Evolutionary conservation across 2,797 vertebrate genomes (phyloP).

Genomic region (Poecilia picta): DNA sequence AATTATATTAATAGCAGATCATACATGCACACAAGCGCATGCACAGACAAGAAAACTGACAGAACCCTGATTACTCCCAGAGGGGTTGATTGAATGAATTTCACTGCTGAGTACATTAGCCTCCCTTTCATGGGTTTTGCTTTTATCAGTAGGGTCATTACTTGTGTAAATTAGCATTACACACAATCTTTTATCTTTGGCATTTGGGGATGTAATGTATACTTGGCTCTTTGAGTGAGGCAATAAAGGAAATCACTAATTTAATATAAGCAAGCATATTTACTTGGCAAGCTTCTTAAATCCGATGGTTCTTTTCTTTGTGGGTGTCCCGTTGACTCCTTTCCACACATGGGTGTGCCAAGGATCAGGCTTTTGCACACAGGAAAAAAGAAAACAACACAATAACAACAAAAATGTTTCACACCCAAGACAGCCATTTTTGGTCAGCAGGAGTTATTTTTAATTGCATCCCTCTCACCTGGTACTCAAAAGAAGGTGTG

Average conservation of each 20-base stretch:
- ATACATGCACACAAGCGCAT: conserved; percentile 18
- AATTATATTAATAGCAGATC: conserved; percentile 75
- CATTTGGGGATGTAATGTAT: conserved; percentile 13
- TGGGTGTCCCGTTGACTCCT: conserved; percentile 95
- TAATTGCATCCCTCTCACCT: conserved; percentile 79
- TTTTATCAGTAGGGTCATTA: conserved; percentile 50
- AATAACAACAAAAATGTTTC: conserved; percentile 1
- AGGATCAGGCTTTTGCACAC: conserved; percentile 84
- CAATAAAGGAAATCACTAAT: background rate
- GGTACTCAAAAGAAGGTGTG: conserved; percentile 96
- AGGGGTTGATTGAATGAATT: conserved; percentile 74
- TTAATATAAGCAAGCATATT: conserved; percentile 63
- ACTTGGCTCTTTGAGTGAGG: conserved; percentile 7
- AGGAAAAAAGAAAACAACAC: background rate
- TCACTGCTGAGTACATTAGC: conserved; percentile 49
- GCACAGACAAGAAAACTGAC: conserved; percentile 42
- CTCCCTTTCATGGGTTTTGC: conserved; percentile 43
- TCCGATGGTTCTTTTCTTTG: conserved; percentile 95
- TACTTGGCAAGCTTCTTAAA: conserved; percentile 99
- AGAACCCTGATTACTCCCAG: conserved; percentile 72
- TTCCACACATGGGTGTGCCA: conserved; percentile 97
- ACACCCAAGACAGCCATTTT: conserved; percentile 1
- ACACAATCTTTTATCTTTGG: conserved; percentile 28
- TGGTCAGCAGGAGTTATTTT: background rate
- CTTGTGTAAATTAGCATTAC: conserved; percentile 26